A percentile compares a stretch with the other conserved stretches of the same genome.
These are phyloP conservation scores for Tiliqua scincoides DNA, from an alignment of 2,113 vertebrate species.

Conservation along the genomic window DNA sequence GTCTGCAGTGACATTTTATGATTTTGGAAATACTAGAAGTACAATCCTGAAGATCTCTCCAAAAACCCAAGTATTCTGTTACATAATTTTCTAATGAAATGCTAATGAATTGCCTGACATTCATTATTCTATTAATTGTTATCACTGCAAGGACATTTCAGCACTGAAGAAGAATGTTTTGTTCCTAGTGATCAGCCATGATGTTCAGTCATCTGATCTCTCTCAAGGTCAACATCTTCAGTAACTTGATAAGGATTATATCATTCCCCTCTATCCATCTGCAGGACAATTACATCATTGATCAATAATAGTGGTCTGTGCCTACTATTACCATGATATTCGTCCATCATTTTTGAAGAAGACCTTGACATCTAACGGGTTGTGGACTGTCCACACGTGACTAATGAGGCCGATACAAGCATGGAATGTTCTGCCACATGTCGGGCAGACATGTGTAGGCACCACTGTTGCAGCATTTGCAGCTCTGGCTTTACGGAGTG, in stretches of 20 bases:
- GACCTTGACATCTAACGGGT: too few species aligned
- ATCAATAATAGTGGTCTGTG: conserved; percentile 75
- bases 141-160: conserved; percentile 43
- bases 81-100: conserved; percentile 21
- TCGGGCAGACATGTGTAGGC: too few species aligned
- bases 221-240: conserved; percentile 79
- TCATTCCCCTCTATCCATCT: conserved; percentile 73
- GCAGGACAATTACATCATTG: conserved; percentile 73
- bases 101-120: conserved; percentile 17
- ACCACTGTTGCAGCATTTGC: too few species aligned
- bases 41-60: neutral
- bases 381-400: too few species aligned
- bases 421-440: too few species aligned
- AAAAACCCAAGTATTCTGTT: neutral
- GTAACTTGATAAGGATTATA: conserved; percentile 76
- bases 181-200: conserved; percentile 55
- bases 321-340: conserved; percentile 43
- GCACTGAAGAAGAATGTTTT: conserved; percentile 68
- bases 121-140: conserved; percentile 46
- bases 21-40: neutral
- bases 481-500: too few species aligned
- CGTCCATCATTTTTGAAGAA: too few species aligned
- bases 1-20: too few species aligned
- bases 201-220: conserved; percentile 57
- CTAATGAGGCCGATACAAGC: too few species aligned